Conservation (phyloP, 2,797 vertebrate species). For the Pitangus sulphuratus region DNA sequence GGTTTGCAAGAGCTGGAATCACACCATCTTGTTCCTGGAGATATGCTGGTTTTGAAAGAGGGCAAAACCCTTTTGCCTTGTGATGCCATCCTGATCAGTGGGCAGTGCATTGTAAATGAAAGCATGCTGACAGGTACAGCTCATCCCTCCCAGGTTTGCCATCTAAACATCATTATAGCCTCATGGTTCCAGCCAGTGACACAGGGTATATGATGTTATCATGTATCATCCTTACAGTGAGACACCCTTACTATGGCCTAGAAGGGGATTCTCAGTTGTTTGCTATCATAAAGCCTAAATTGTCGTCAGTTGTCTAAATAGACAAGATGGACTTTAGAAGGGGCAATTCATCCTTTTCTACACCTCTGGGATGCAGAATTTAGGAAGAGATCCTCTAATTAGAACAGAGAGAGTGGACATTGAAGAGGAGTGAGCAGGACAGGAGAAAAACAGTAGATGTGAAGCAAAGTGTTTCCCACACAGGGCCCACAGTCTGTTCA, state of each 20-base stretch:
- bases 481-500: background rate
- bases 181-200: background rate
- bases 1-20: constrained; percentile 74
- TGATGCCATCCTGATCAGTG: constrained; percentile 76
- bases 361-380: background rate
- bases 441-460: background rate
- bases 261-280: background rate
- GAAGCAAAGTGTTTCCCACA: background rate
- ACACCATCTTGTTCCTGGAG: constrained; percentile 77
- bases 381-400: background rate
- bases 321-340: background rate
- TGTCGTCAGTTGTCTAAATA: background rate
- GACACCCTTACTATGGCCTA: background rate
- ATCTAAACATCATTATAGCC: background rate
- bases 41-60: constrained; percentile 72
- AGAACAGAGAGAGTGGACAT: background rate
- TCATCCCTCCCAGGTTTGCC: background rate
- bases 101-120: constrained; percentile 79
- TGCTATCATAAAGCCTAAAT: background rate
- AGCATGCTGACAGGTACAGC: constrained; percentile 80
- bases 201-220: background rate
- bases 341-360: background rate
- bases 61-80: constrained; percentile 75
- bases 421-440: background rate
- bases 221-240: background rate